Evolutionary conservation across 2,888 invertebrate genomes (phyloP).

Genomic region (Drosophila pegasa): DNA sequence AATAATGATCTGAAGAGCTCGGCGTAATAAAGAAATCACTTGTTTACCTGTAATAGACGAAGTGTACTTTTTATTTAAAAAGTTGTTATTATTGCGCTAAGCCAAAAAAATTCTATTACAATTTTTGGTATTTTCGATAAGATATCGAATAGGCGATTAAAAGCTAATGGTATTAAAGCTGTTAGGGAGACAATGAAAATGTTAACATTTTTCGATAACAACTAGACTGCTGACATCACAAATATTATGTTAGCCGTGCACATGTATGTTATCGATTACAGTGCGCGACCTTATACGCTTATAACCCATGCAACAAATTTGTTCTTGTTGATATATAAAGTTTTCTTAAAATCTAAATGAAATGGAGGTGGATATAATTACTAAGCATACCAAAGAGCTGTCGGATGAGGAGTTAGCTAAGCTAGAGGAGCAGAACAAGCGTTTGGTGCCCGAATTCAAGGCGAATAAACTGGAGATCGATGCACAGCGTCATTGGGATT

Average conservation of each 20-base stretch:
- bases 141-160: not conserved
- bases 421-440: constrained; percentile 89
- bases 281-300: not conserved
- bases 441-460: constrained; percentile 89
- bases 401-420: constrained; percentile 87
- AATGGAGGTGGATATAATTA: constrained; percentile 62
- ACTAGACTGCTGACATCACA: constrained; percentile 9
- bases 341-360: not conserved
- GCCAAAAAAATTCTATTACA: too few species aligned
- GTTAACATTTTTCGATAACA: constrained; percentile 3
- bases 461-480: constrained; percentile 92
- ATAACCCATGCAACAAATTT: not conserved
- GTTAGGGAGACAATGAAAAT: not conserved
- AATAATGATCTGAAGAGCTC: constrained; percentile 37
- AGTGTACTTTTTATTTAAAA: not conserved
- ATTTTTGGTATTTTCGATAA: constrained; percentile 3
- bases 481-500: constrained; percentile 96
- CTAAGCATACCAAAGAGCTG: constrained; percentile 71
- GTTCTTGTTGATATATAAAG: constrained; percentile 1
- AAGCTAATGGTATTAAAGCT: too few species aligned
- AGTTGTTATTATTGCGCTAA: not conserved
- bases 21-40: constrained; percentile 55
- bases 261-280: not conserved
- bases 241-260: not conserved
- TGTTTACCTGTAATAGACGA: constrained; percentile 37